Evolutionary conservation across 2,888 invertebrate species (phyloP), one percentile per base, ranked within the genome.

Genomic region (Spodoptera littoralis): DNA sequence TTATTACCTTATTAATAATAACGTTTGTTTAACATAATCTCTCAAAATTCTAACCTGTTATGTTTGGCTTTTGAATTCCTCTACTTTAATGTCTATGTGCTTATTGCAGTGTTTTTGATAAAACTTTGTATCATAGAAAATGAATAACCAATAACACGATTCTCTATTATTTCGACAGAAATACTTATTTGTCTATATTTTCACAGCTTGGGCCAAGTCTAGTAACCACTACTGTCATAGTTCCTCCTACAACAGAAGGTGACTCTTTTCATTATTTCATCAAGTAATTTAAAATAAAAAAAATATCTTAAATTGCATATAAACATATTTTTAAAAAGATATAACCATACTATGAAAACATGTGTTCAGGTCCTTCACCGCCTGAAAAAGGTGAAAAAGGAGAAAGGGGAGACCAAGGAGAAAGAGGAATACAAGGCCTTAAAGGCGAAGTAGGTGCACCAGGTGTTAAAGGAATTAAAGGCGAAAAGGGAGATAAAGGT

Each of bases 401-500:
- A 4, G 79, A 80, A 48, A 71, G 64, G 49, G 84, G 80, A 4
- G 18, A 48, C n/a, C 22, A 24, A 27, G 47, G 47, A 3, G 18
- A 48, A 30, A 47, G 24, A 27, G 47, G 47, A 12, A 18, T 11
- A 47, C 12, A 12, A 12, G 47, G 47, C 12, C 47, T 12, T 11
- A 47, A 47, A 24, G 47, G 65, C 18, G 70, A 66, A 48, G 30
- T 45, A 9, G 65, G 65, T 13, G 0, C 3, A 0, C 5, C 8
- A 45, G 70, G 70, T 36, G 0, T 2, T 0, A 52, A 44, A 2
- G 71, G 70, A 1, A 12, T 57, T 11, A 75, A 60, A 46, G 73
- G 76, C 6, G 58, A 70, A 53, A 76, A 76, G n/a, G 73, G 72
- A 0, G 75, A 72, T 5, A 71, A 45, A 46, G 84, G 85, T 0